Evolutionary conservation across 2,797 vertebrate genomes (phyloP).

Genomic region (Nyctibius grandis): DNA sequence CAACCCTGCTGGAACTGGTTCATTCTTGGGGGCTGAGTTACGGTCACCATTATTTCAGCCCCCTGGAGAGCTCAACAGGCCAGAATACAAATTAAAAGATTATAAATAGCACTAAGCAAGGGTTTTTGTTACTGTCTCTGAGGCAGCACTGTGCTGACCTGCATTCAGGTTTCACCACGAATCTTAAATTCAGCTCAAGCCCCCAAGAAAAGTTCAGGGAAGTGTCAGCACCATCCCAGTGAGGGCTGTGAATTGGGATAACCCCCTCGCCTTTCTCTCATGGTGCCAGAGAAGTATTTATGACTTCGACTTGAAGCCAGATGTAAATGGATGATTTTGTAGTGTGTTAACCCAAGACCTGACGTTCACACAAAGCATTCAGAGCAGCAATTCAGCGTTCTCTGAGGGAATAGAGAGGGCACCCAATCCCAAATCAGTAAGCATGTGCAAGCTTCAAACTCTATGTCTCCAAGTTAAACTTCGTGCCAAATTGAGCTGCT

Average conservation of each 20-base stretch:
- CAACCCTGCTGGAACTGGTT: not conserved
- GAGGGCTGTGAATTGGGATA: not conserved
- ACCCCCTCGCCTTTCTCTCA: not conserved
- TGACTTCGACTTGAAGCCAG: not conserved
- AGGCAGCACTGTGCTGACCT: not conserved
- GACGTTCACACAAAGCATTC: not conserved
- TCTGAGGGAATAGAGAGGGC: not conserved
- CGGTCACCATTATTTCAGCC: slow-evolving; percentile 16
- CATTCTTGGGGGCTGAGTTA: slow-evolving; percentile 20
- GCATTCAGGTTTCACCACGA: not conserved
- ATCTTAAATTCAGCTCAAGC: not conserved
- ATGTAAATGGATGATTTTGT: not conserved
- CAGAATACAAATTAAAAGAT: slow-evolving; percentile 40
- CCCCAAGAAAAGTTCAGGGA: not conserved
- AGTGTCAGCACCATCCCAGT: not conserved
- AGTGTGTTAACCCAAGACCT: not conserved
- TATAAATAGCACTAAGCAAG: slow-evolving; percentile 1
- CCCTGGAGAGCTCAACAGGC: not conserved
- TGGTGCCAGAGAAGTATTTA: not conserved
- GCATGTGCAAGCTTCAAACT: not conserved
- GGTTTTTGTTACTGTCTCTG: not conserved
- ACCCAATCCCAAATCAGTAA: not conserved
- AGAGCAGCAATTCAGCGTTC: not conserved
- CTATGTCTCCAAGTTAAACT: not conserved
- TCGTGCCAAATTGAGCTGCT: not conserved